Evolutionary conservation across 2,113 vertebrate genomes (phyloP), one percentile per base, ranked within the genome.

Genomic region (Mastomys natalensis): DNA sequence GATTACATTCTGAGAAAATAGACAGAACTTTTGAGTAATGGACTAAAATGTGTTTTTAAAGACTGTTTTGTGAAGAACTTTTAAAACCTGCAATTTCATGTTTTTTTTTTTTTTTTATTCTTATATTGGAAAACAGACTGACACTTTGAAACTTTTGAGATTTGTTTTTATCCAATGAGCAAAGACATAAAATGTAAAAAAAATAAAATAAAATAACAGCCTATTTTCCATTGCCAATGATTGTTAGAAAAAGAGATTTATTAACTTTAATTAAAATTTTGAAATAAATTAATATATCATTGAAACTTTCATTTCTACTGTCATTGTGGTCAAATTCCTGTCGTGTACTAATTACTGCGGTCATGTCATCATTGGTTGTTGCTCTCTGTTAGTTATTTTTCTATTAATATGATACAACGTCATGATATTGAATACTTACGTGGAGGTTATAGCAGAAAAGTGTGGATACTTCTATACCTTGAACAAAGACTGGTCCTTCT

Each of bases 1-100:
- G 24, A 68, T 91, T 94, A 73, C 48, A 91, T 74, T 89, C 24
- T 80, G 51, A 60, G 31, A 77, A 8, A 53, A 82, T 88, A 0
- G 89, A 68, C 17, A 48, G 26, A 97, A 73, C 13, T 60, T 95
- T 80, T 85, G 72, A 90, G 26, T 92, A 92, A 93, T 45, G 45
- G 87, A 22, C 19, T 80, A 93, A 72, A 90, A 37, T 51, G n/a
- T 0, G 94, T 85, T 96, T 86, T 40, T 86, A 93, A 95, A 76
- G 34, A 70, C 40, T 90, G 10, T 62, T 51, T 76, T 76, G 4
- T 1, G 26, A 78, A 43, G 51, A 96, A 78, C 24, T 85, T 93
- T 68, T 84, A 94, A 88, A 97, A 62, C 12, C 0, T 34, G 91
- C 3, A 80, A 40, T 13, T 15, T 85, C 40, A 73, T 80, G 45